These are phyloP conservation scores for Cydia pomonella DNA, from an alignment of 1,140 invertebrate genomes.

Conservation along the genomic window DNA sequence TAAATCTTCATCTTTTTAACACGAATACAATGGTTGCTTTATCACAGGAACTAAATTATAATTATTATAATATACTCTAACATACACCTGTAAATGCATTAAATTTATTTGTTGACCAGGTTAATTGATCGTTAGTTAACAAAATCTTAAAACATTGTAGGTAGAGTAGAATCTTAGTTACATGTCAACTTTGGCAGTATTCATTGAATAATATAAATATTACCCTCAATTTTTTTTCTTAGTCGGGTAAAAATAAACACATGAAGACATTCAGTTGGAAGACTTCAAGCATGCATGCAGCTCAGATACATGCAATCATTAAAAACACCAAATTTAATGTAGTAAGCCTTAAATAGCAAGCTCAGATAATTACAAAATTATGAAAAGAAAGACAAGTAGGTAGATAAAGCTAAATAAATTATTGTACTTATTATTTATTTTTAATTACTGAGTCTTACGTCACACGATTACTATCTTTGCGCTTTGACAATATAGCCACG, in stretches of 20 bases:
- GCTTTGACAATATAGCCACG: constrained; percentile 3
- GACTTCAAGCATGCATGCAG: constrained; percentile 1
- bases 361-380: background rate
- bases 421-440: background rate
- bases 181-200: background rate
- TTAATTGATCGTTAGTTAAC: constrained; percentile 1
- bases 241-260: background rate
- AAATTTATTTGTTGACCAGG: background rate
- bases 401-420: constrained; percentile 10
- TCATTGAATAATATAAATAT: background rate
- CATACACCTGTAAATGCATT: background rate
- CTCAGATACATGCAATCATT: background rate
- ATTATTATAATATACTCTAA: background rate
- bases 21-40: constrained; percentile 4
- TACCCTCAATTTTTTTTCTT: background rate
- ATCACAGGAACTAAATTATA: constrained; percentile 16
- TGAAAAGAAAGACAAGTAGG: background rate
- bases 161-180: background rate
- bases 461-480: constrained; percentile 1
- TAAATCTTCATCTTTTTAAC: constrained; percentile 63
- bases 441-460: background rate
- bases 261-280: background rate
- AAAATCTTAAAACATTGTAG: background rate
- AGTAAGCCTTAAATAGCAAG: background rate
- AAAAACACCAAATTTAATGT: background rate